These are phyloP conservation scores for Platichthys stellatus DNA, from an alignment of 2,113 vertebrate genomes.

Conservation along the genomic window DNA sequence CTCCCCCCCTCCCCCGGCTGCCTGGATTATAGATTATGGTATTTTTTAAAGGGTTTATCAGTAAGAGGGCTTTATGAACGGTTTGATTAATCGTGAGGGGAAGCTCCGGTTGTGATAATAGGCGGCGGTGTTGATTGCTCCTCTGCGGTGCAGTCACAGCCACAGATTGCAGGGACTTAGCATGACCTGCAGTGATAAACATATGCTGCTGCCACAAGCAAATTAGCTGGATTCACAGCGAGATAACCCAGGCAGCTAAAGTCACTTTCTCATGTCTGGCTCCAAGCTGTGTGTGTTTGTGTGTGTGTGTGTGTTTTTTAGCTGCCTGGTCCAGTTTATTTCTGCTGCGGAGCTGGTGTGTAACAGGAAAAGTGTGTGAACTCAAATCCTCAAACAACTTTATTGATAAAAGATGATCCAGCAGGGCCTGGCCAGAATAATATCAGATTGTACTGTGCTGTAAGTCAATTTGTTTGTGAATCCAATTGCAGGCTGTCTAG, in stretches of 20 bases:
- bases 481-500: not conserved
- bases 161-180: slow-evolving; percentile 68
- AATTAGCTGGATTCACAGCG: slow-evolving; percentile 57
- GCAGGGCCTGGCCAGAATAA: not conserved
- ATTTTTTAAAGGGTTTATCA: slow-evolving; percentile 38
- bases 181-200: slow-evolving; percentile 61
- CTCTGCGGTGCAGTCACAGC: slow-evolving; percentile 42
- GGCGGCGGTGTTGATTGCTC: slow-evolving; percentile 22
- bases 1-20: not conserved
- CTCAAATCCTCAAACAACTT: slow-evolving; percentile 14
- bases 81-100: slow-evolving; percentile 41
- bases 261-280: slow-evolving; percentile 36
- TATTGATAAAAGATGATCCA: not conserved
- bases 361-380: not conserved
- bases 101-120: slow-evolving; percentile 31
- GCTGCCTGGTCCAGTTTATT: slow-evolving; percentile 39
- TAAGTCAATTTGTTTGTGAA: not conserved
- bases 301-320: not conserved
- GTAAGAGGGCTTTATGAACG: slow-evolving; percentile 35
- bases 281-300: not conserved
- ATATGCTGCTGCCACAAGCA: slow-evolving; percentile 58
- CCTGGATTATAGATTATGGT: slow-evolving; percentile 54
- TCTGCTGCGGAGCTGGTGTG: slow-evolving; percentile 26
- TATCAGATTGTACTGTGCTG: not conserved
- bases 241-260: slow-evolving; percentile 32